Conservation (phyloP, 2,888 invertebrate species). For the Norana najaformis region DNA sequence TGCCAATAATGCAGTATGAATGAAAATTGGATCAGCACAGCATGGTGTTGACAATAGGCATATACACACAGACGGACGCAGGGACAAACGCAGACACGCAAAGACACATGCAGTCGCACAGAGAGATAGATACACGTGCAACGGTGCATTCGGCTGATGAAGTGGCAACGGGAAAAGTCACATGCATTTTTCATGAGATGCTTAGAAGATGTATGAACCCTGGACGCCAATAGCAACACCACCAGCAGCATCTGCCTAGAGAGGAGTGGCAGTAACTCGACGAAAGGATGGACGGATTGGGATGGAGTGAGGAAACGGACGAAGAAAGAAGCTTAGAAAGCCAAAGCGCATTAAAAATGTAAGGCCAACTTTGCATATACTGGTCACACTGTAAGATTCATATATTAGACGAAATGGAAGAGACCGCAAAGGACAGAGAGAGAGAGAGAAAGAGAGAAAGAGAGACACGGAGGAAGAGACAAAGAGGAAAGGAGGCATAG, state of each 20-base stretch:
- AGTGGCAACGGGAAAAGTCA: constrained; percentile 7
- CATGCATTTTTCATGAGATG: constrained; percentile 13
- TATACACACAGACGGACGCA: background rate
- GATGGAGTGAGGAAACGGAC: background rate
- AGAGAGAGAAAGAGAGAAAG: too few species aligned
- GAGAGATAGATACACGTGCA: background rate
- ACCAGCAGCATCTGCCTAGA: background rate
- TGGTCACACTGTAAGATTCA: too few species aligned
- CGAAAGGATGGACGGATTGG: background rate
- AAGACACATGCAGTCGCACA: background rate
- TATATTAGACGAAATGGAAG: too few species aligned
- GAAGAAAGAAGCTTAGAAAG: constrained; percentile 9
- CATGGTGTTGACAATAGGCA: background rate
- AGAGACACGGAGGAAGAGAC: too few species aligned
- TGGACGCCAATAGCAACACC: background rate
- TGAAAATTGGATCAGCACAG: constrained; percentile 6
- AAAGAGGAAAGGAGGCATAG: background rate
- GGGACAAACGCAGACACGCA: background rate
- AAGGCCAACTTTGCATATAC: too few species aligned
- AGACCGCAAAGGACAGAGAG: too few species aligned
- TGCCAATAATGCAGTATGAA: constrained; percentile 5
- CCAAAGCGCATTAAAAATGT: too few species aligned
- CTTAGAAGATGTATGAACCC: background rate
- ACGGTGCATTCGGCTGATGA: background rate
- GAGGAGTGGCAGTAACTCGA: background rate